Conservation (phyloP, 2,113 vertebrate genomes). For the Nettapus auritus region DNA sequence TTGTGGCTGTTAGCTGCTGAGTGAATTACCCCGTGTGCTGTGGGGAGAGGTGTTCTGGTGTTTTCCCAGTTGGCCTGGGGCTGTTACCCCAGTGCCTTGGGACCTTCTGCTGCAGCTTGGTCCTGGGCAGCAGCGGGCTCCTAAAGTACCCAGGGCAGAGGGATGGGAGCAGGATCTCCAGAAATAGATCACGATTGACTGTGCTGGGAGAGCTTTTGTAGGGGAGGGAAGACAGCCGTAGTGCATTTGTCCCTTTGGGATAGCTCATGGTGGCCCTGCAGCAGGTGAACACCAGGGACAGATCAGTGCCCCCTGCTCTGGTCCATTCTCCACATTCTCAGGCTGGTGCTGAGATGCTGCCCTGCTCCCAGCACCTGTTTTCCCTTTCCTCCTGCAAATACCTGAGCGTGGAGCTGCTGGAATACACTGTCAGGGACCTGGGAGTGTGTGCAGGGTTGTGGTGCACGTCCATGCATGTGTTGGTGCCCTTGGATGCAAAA, state of each 20-base stretch:
- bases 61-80: neutral
- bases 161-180: neutral
- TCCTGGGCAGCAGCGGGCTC: neutral
- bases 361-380: no score
- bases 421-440: neutral
- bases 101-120: neutral
- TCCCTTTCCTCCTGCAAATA: neutral
- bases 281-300: no score
- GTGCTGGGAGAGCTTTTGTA: neutral
- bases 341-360: neutral
- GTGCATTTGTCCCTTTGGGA: no score
- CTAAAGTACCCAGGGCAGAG: neutral
- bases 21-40: neutral
- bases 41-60: neutral
- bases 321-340: no score
- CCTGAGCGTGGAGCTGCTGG: neutral
- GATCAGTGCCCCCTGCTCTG: neutral
- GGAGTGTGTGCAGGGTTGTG: neutral
- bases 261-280: neutral
- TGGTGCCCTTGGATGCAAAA: neutral
- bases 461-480: neutral
- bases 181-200: neutral
- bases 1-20: neutral
- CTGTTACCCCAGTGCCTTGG: neutral
- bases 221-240: neutral